A percentile compares a stretch with the other conserved stretches of the same genome.
Conservation (phyloP, 1,140 invertebrate genomes). For the Himalopsyche phryganea region DNA sequence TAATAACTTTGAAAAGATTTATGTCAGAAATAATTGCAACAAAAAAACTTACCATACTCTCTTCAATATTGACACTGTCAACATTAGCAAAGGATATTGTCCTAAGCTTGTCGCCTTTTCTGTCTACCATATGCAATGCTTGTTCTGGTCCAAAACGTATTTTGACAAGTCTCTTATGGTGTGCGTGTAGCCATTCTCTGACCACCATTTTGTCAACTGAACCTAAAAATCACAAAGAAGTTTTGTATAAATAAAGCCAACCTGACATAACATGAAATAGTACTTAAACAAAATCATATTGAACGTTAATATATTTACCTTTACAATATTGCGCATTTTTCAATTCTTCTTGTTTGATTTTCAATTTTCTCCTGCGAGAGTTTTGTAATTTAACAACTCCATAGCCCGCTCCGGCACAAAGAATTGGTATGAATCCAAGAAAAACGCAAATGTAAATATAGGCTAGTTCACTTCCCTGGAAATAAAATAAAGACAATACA, state of each 20-base stretch:
- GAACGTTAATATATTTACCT: constrained; percentile 35
- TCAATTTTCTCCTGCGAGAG: constrained; percentile 70
- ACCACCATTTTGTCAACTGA: constrained; percentile 91
- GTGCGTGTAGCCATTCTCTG: constrained; percentile 93
- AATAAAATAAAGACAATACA: constrained; percentile 30
- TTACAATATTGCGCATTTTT: constrained; percentile 52
- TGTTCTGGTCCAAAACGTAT: constrained; percentile 84
- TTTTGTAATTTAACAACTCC: constrained; percentile 91
- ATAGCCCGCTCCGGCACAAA: constrained; percentile 88
- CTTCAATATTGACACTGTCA: constrained; percentile 76
- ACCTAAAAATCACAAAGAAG: constrained; percentile 38
- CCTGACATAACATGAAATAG: too few relatives aligned
- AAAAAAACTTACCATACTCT: constrained; percentile 58
- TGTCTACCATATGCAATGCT: constrained; percentile 77
- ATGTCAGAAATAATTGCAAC: not conserved
- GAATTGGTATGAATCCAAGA: constrained; percentile 84
- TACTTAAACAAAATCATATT: too few relatives aligned
- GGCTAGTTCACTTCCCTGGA: constrained; percentile 90
- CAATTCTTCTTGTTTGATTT: constrained; percentile 79
- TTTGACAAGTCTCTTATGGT: constrained; percentile 86
- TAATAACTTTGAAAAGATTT: not conserved
- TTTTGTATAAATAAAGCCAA: too few relatives aligned
- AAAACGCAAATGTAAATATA: constrained; percentile 95
- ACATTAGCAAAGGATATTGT: constrained; percentile 73
- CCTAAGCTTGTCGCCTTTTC: constrained; percentile 84